Evolutionary conservation across 2,113 vertebrate species (phyloP), one percentile per base, ranked within the genome.

Genomic region (Xenotilapia caudafasciata): DNA sequence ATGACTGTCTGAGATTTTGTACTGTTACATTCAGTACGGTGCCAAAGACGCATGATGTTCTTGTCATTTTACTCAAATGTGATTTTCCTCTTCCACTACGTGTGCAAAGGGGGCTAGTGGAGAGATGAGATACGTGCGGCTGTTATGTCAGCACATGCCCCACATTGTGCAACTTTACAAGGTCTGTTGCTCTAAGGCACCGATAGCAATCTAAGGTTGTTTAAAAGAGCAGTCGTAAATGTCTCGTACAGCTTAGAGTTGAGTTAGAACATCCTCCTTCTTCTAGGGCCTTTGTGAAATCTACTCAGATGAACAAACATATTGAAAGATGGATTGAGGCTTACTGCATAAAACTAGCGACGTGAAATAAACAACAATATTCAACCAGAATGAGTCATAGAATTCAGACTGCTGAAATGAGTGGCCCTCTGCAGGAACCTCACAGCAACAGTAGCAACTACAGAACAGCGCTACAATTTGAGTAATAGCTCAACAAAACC

Each of bases 131-230:
- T 85, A 86, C 80, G 75, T 82, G 79, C 10, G 62, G 70, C 68
- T 90, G 91, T 92, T 93, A 56, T 94, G 91, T 94, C 89, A 84
- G 90, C 87, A 94, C 93, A 95, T 92, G 94, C 91, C 92, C 87
- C 55, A 4, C 1, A 83, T 92, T 95, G 92, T 92, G 91, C 91
- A 93, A 95, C 89, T 93, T 92, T 85, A 92, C 90, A 89, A 93
- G 89, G 31, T 87, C 84, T 89, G 92, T 91, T 89, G 91, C 93
- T 93, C 68, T 60, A 73, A 84, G 86, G 88, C 88, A 51, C 81
- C 89, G 87, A 93, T 92, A 83, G 77, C 87, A 90, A 92, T 94
- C 92, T 73, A 42, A 3, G 15, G 28, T 86, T 80, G 62, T 91
- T 91, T 90, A 84, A 90, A 81, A 86, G 84, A 62, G 7, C 60